Percentiles rank a stretch among this genome's conserved stretches.
phyloP scores from a whole-genome alignment of 30 jellyfish, hydroid and myxozoan species.

The Hydractinia echinata region DNA sequence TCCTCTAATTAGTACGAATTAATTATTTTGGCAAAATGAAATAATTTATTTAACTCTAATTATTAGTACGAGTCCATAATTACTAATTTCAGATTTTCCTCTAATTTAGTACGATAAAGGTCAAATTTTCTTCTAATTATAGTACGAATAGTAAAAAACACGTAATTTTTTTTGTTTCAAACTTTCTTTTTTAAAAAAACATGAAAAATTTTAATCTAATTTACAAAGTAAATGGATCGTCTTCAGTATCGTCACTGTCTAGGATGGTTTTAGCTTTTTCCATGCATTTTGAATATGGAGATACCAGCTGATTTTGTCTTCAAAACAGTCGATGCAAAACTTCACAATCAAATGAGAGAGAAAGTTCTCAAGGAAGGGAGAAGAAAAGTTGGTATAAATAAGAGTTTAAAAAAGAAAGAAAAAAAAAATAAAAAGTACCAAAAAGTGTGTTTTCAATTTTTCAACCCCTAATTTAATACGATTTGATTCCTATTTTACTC shows the following conservation, averaged over 20 bases:
- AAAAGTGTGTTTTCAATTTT: neutral
- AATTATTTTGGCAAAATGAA: neutral
- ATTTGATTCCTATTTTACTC: neutral
- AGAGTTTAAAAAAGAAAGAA: too few relatives aligned
- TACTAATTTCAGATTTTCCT: neutral
- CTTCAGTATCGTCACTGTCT: neutral
- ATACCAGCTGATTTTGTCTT: neutral
- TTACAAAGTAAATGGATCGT: neutral
- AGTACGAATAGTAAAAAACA: neutral
- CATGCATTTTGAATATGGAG: neutral
- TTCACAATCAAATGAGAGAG: too few relatives aligned
- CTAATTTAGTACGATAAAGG: conserved; percentile 9
- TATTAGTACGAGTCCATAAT: neutral
- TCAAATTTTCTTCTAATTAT: neutral
- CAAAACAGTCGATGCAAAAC: too few relatives aligned
- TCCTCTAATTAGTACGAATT: too few relatives aligned
- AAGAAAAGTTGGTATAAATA: too few relatives aligned
- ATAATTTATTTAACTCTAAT: neutral
- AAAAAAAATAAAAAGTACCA: too few relatives aligned
- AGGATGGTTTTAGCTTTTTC: neutral
- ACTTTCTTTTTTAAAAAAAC: neutral
- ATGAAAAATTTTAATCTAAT: neutral
- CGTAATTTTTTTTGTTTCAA: neutral
- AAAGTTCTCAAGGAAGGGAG: too few relatives aligned
- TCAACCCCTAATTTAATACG: conserved; percentile 2